Percentiles rank a stretch among this genome's conserved stretches.
Conservation (phyloP, 2,113 vertebrate genomes). For the Typhlomys cinereus region DNA sequence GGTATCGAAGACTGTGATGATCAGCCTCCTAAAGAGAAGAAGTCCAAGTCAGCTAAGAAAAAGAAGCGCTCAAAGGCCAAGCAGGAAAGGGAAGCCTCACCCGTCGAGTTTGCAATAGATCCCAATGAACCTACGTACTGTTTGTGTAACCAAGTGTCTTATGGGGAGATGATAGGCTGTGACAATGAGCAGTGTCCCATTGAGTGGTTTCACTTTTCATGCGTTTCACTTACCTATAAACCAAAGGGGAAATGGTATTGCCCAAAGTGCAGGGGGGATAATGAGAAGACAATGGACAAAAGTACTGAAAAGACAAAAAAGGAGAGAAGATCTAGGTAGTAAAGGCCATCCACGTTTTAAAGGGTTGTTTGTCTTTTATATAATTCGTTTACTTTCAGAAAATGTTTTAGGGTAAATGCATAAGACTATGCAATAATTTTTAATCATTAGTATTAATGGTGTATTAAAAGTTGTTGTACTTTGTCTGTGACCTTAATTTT, state of each 20-base stretch:
- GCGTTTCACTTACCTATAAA: slow-evolving; percentile 96
- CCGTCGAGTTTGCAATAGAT: slow-evolving; percentile 94
- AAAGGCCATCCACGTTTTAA: slow-evolving; percentile 80
- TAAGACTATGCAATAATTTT: slow-evolving; percentile 92
- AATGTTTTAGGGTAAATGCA: slow-evolving; percentile 87
- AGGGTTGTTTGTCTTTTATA: slow-evolving; percentile 86
- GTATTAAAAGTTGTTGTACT: slow-evolving; percentile 88
- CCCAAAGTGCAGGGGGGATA: slow-evolving; percentile 96
- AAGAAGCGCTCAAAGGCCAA: slow-evolving; percentile 95
- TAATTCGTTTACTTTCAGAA: slow-evolving; percentile 84
- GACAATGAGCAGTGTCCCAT: slow-evolving; percentile 97
- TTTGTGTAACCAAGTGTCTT: slow-evolving; percentile 96
- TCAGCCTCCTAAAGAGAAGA: slow-evolving; percentile 93
- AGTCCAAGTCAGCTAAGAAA: slow-evolving; percentile 96
- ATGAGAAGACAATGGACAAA: slow-evolving; percentile 98
- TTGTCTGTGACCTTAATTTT: slow-evolving; percentile 88
- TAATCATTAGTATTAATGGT: slow-evolving; percentile 88
- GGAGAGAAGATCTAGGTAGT: slow-evolving; percentile 96
- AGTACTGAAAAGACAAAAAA: slow-evolving; percentile 96
- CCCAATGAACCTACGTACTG: slow-evolving; percentile 98
- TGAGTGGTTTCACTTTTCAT: slow-evolving; percentile 98
- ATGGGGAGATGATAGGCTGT: slow-evolving; percentile 96
- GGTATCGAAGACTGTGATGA: slow-evolving; percentile 94
- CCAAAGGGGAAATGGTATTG: slow-evolving; percentile 98
- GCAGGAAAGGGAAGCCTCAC: slow-evolving; percentile 94